Evolutionary conservation across 2,888 invertebrate genomes (phyloP), one percentile per base, ranked within the genome.

Genomic region (Temnothorax rugatulus): DNA sequence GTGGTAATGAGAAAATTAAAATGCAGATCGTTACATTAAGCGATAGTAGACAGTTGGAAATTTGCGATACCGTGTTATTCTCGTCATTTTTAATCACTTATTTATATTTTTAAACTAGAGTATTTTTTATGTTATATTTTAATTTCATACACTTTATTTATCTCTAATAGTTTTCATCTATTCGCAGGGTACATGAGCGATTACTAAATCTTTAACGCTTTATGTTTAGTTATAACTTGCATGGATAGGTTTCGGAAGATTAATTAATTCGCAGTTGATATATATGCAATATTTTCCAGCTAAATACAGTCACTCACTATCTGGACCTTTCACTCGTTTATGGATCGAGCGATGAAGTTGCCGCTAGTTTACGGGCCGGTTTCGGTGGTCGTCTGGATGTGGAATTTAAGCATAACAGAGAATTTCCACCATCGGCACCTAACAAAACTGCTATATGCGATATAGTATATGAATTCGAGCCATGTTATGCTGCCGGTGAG

Each of bases 281-380:
- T 52, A n/a, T 9, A 68, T 66, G 29, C 4, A 18, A 64, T 34
- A 4, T 79, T 83, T 92, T 93, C 15, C 91, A 97, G 97, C 89
- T 97, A 41, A 96, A 97, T 11, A 96, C 95, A 15, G 97, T 97
- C 0, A 97, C 97, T 47, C 96, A 97, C 15, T 97, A 95, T 93
- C 95, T 98, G 95, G 98, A 98, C 93, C 95, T 97, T 4, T 98
- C 98, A 0, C 94, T 97, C 50, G 97, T 98, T 1, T 98, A 98
- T 92, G 98, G 98, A 1, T 97, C 97, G 86, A 97, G 96, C 4
- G 96, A 96, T 18, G 95, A 96, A 54, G 96, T 97, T 86, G 96
- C 97, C 21, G 95, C 95, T 11, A 96, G 96, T 38, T 95, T 98
- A 29, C 96, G 98, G 9, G 96, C 97, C 11, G 96, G 96, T 91